These are phyloP conservation scores for Drosophila trichaetosa DNA, from an alignment of 2,888 invertebrate genomes.

Conservation along the genomic window DNA sequence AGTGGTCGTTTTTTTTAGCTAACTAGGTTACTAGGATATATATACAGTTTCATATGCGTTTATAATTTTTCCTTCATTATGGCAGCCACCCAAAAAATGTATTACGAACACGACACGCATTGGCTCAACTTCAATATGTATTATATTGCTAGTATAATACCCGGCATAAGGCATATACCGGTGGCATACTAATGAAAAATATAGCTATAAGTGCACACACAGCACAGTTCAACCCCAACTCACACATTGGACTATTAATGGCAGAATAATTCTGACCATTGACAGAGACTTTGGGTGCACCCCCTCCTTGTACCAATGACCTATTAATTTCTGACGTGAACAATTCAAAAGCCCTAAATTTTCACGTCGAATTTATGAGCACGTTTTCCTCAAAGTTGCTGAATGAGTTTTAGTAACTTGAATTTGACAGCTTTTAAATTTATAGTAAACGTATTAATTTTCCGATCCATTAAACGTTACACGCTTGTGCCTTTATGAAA, in stretches of 20 bases:
- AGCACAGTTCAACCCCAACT: slow-evolving; percentile 8
- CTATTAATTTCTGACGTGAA: slow-evolving; percentile 68
- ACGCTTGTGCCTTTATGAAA: not conserved
- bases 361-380: slow-evolving; percentile 31
- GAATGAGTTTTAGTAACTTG: slow-evolving; percentile 13
- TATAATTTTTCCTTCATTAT: slow-evolving; percentile 68
- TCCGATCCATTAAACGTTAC: not conserved
- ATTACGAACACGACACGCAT: slow-evolving; percentile 71
- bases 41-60: slow-evolving; percentile 69
- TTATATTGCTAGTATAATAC: slow-evolving; percentile 37
- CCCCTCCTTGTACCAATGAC: slow-evolving; percentile 50
- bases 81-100: slow-evolving; percentile 58
- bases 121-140: slow-evolving; percentile 37
- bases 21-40: slow-evolving; percentile 79
- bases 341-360: slow-evolving; percentile 38
- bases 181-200: slow-evolving; percentile 58
- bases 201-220: slow-evolving; percentile 43
- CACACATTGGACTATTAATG: slow-evolving; percentile 45
- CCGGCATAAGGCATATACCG: slow-evolving; percentile 20
- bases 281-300: slow-evolving; percentile 7
- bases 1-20: slow-evolving; percentile 18
- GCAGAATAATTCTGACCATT: slow-evolving; percentile 48
- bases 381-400: slow-evolving; percentile 18
- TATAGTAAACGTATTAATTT: not conserved
- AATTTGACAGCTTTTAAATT: slow-evolving; percentile 28